Evolutionary conservation across 2,113 vertebrate genomes (phyloP).

Genomic region (Chascanopsetta lugubris): DNA sequence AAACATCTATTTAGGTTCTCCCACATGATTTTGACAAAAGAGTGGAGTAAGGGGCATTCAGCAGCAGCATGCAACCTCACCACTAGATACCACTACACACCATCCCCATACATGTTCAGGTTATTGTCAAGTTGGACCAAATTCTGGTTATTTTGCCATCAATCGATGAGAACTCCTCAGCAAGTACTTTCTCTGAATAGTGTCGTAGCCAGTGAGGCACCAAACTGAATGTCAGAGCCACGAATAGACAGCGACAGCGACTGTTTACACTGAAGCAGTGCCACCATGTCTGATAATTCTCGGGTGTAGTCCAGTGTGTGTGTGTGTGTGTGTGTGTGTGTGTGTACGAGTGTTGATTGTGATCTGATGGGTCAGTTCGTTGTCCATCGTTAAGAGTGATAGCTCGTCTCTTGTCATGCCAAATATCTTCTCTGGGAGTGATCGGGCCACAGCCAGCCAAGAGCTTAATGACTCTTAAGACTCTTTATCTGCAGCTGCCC

Average conservation of each 20-base stretch:
- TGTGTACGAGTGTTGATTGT: conserved; percentile 55
- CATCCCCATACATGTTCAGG: neutral
- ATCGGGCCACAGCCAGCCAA: conserved; percentile 45
- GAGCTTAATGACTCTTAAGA: conserved; percentile 67
- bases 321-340: conserved; percentile 17
- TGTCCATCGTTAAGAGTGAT: conserved; percentile 65
- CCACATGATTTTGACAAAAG: too few species aligned
- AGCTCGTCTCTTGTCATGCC: conserved; percentile 67
- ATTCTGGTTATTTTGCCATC: neutral
- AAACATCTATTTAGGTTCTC: too few species aligned
- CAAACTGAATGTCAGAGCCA: neutral
- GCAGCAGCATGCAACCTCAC: too few species aligned
- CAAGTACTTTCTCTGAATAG: neutral
- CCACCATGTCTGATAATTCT: conserved; percentile 29
- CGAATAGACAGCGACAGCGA: neutral
- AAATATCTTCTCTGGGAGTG: conserved; percentile 68
- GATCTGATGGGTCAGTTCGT: conserved; percentile 61
- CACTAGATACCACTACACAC: too few species aligned
- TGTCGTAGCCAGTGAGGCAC: too few species aligned
- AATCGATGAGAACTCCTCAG: neutral
- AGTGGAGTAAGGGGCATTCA: too few species aligned
- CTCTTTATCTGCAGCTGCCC: conserved; percentile 61
- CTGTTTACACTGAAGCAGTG: neutral
- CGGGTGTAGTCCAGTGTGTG: conserved; percentile 31
- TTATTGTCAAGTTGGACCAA: neutral